Evolutionary conservation across 2,888 invertebrate genomes (phyloP).

Genomic region (Anthrax anthrax): DNA sequence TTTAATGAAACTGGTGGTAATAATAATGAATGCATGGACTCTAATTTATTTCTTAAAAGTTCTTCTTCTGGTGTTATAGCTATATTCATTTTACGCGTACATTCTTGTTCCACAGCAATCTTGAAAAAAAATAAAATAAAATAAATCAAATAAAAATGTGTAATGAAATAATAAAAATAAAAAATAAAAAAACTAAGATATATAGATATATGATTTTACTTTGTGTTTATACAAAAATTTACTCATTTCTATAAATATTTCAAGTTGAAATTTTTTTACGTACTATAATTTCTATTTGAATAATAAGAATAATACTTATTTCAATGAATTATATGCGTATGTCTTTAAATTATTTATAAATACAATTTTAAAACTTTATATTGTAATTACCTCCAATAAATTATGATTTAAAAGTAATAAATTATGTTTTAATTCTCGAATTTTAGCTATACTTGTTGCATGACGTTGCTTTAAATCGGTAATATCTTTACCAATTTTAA

Average conservation of each 20-base stretch:
- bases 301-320: too few species aligned
- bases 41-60: constrained; percentile 68
- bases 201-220: too few species aligned
- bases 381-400: constrained; percentile 51
- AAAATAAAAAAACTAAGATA: neutral
- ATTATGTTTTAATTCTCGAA: constrained; percentile 67
- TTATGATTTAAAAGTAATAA: constrained; percentile 71
- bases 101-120: constrained; percentile 80
- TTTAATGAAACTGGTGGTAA: constrained; percentile 88
- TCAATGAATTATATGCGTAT: too few species aligned
- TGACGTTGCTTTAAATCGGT: constrained; percentile 66
- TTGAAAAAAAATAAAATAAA: constrained; percentile 25
- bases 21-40: constrained; percentile 72
- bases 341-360: too few species aligned
- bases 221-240: too few species aligned
- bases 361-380: too few species aligned
- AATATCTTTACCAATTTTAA: constrained; percentile 64
- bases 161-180: neutral
- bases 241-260: too few species aligned
- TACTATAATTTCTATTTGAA: too few species aligned
- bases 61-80: constrained; percentile 85
- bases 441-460: constrained; percentile 62
- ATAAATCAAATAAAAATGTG: neutral
- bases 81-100: constrained; percentile 72
- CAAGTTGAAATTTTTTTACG: too few species aligned